Evolutionary conservation across 35 echinoderm and acorn worm species (phyloP).

Genomic region (Patiria miniata): DNA sequence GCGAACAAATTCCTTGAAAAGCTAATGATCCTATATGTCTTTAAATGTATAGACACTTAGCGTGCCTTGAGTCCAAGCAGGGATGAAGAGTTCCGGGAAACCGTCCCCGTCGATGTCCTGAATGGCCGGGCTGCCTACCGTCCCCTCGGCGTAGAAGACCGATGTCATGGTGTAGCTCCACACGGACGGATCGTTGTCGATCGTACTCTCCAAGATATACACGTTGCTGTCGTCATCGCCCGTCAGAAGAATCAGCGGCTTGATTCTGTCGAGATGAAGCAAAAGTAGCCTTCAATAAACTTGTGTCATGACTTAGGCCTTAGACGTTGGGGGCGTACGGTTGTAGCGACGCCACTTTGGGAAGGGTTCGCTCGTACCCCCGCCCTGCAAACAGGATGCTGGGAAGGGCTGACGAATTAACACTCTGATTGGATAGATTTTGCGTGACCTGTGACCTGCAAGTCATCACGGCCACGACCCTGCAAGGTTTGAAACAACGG

Average conservation of each 20-base stretch:
- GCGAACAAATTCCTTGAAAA: no score
- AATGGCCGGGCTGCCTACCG: constrained; percentile 51
- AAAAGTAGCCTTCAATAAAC: background rate
- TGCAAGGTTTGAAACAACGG: no score
- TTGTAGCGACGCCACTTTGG: background rate
- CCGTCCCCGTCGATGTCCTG: constrained; percentile 64
- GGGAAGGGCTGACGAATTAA: no score
- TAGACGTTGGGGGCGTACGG: background rate
- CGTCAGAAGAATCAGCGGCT: constrained; percentile 60
- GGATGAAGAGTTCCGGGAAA: constrained; percentile 66
- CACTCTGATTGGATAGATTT: no score
- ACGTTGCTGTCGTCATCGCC: constrained; percentile 72
- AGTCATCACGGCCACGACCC: no score
- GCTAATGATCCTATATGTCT: no score
- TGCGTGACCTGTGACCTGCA: no score
- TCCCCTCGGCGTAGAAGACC: constrained; percentile 52
- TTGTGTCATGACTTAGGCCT: background rate
- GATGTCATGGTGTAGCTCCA: constrained; percentile 58
- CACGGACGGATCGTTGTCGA: constrained; percentile 20
- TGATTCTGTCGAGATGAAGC: constrained; percentile 37
- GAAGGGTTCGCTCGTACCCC: no score
- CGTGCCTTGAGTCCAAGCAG: constrained; percentile 47
- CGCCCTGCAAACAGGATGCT: no score
- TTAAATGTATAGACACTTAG: constrained; percentile 53
- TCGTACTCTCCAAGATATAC: constrained; percentile 60